Evolutionary conservation across 2,888 invertebrate genomes (phyloP).

Genomic region (Apamea anceps): DNA sequence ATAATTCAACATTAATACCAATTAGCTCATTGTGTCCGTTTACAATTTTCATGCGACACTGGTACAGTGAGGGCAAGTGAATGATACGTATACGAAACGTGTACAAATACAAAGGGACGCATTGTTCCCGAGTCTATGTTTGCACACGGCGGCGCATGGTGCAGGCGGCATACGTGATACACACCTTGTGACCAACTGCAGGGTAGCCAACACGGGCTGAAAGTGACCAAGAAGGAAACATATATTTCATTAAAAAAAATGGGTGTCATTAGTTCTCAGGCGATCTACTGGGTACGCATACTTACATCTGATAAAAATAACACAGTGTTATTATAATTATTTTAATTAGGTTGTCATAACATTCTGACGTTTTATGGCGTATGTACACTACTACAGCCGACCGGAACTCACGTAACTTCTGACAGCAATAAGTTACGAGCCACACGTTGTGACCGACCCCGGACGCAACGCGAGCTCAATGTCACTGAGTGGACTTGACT

Average conservation of each 20-base stretch:
- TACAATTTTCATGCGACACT: neutral
- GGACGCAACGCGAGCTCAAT: neutral
- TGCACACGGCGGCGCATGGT: neutral
- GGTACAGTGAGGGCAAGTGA: neutral
- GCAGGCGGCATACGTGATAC: neutral
- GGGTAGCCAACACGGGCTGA: neutral
- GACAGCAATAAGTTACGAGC: neutral
- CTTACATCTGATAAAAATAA: neutral
- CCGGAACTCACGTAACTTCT: neutral
- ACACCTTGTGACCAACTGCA: neutral
- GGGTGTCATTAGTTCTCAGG: neutral
- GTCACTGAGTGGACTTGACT: neutral
- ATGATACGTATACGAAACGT: neutral
- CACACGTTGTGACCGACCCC: neutral
- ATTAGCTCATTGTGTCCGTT: neutral
- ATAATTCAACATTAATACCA: neutral
- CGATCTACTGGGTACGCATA: neutral
- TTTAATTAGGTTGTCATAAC: neutral
- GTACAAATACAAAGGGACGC: neutral
- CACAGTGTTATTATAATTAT: neutral
- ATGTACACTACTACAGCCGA: neutral
- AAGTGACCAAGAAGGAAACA: neutral
- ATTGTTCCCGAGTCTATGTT: neutral
- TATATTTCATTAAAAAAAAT: neutral
- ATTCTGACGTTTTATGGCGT: neutral